Evolutionary conservation across 2,888 invertebrate species (phyloP), one percentile per base, ranked within the genome.

Genomic region (Phortica magna): DNA sequence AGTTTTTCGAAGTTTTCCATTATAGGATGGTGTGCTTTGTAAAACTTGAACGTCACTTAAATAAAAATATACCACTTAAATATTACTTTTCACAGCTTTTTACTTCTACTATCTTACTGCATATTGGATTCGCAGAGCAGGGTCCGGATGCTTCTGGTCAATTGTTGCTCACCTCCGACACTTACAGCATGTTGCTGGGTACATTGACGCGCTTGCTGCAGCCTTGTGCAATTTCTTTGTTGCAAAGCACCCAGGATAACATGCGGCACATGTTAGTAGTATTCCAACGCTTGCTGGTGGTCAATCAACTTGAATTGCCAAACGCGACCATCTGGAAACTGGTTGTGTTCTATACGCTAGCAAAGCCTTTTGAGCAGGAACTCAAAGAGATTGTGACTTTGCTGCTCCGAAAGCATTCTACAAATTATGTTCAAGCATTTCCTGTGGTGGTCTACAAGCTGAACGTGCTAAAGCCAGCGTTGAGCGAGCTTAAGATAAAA

Each of bases 241-340:
- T 57, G 3, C 7, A 10, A 57, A 57, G 17, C 19, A 57, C n/a
- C 7, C 17, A 42, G n/a, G 42, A 42, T 41, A 10, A 41, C 10
- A 39, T 67, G 42, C 42, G 41, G 14, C 67, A 17, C 9, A 67
- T 67, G 67, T 42, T 67, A n/a, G 10, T 42, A 17, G 67, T 42
- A 4, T 67, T 67, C n/a, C n/a, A 42, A 42, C 67, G 67, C 17
- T n/a, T 67, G 39, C n/a, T 67, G 6, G 39, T n/a, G 3, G 67
- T 42, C 4, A 9, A 67, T 10, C 7, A 67, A n/a, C 14, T 67
- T 42, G 67, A 67, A 41, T 39, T 67, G 42, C 67, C 67, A 3
- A 67, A 67, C 17, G 41, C 42, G 1, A 67, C 67, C 0, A 67
- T 67, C 42, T 67, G 67, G 67, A 67, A 67, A 42, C 10, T 67